Base-by-base conservation (phyloP, 2,888 invertebrate genomes). In the Thumatha senex region DNA sequence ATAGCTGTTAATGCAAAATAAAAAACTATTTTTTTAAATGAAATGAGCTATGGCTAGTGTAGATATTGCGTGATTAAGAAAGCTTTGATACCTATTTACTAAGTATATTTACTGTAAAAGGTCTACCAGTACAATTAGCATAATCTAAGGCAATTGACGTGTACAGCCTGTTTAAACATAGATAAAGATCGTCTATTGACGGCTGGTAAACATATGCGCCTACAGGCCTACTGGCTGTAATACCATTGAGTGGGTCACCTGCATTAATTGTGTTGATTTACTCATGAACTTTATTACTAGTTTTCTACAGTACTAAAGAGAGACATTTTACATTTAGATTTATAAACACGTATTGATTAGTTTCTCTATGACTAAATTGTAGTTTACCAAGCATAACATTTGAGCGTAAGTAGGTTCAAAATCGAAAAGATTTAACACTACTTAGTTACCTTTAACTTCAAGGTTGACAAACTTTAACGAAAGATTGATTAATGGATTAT, bases 101-200 rank as follows among this genome's bases (percentile, higher is more conserved):
- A 31, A 15, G 15, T 11, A 42, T 41, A 46, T 49, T 45, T 12
- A 15, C 31, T 50, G 44, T 48, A 46, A 29, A 39, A 40, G 10
- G 43, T 40, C 42, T 10, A 39, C 53, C 50, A 68, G 65, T 58
- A 48, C 24, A 36, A 63, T 69, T 58, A 66, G 50, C 58, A 56
- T 69, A 71, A 63, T 63, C 48, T 53, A 61, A 48, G 18, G 13
- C 41, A 58, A 41, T 47, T 5, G 44, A 41, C 56, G 58, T 40
- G 52, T 54, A 40, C 46, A 48, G 61, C 55, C 61, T 69, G 48
- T 54, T 61, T 72, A 69, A 66, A 46, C 72, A 65, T 65, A 63
- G 54, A 55, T 65, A 58, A 61, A 57, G 42, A 50, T 14, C 15
- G 5, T 7, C 11, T 58, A 51, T 45, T 46, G 35, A 34, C 33